Evolutionary conservation across 2,113 vertebrate genomes (phyloP).

Genomic region (Xiphorhynchus elegans): DNA sequence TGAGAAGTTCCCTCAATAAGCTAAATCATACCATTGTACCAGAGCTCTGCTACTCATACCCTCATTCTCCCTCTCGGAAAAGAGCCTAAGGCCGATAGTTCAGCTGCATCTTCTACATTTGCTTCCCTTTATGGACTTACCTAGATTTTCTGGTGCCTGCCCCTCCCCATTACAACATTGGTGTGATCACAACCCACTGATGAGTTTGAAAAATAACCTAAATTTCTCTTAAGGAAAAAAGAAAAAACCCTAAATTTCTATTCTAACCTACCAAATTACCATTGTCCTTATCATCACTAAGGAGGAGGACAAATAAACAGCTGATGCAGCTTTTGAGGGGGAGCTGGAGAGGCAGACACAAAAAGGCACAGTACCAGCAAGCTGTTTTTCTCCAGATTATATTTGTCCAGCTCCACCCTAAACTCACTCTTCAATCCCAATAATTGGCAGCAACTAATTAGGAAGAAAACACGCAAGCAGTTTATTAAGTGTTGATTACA

Average conservation of each 20-base stretch:
- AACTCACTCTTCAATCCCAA: neutral
- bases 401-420: neutral
- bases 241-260: neutral
- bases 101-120: neutral
- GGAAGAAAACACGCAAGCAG: constrained; percentile 9
- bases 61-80: neutral
- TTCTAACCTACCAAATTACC: neutral
- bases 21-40: neutral
- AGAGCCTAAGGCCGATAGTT: neutral
- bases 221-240: neutral
- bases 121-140: neutral
- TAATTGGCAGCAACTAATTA: constrained; percentile 44
- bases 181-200: neutral
- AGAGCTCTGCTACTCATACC: neutral
- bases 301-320: neutral
- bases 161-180: neutral
- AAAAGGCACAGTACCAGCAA: neutral
- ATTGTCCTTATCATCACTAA: neutral
- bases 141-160: neutral
- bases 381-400: neutral
- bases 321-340: neutral
- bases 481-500: constrained; percentile 31
- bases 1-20: neutral
- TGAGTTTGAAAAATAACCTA: neutral
- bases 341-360: neutral